Base-by-base conservation (phyloP, 1,140 invertebrate species). In the Anthonomus grandis region DNA sequence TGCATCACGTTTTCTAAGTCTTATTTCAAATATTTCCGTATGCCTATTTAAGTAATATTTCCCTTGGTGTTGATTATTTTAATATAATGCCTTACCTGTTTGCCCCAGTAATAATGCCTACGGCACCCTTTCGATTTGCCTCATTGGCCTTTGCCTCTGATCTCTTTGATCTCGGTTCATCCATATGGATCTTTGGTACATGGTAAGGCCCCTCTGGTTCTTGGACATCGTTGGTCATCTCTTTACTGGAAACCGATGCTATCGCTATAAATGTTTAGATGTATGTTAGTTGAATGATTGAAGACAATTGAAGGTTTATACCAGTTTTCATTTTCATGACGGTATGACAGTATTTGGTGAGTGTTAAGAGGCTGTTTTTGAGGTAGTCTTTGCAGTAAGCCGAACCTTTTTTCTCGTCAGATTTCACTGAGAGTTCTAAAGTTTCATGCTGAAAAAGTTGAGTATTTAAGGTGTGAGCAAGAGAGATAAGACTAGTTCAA, bases 291-390 rank as follows among this genome's bases (percentile, higher is more conserved):
- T n/a, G n/a, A n/a, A n/a, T n/a, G n/a, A n/a, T n/a, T n/a, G n/a
- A n/a, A n/a, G n/a, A n/a, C n/a, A n/a, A n/a, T n/a, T n/a, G n/a
- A n/a, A n/a, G n/a, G n/a, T n/a, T 19, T 34, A 4, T 48, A 64
- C 57, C 60, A 37, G 65, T 65, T 45, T 62, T 67, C 63, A 67
- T 64, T 12, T 64, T 63, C 22, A 64, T 38, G 1, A 53, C 63
- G 18, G 57, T 61, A 34, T 60, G 48, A 27, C 58, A 59, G 49
- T 47, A 67, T 34, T 63, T 58, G 8, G 53, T 59, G 15, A 67
- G 46, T 10, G 56, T 49, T 19, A 47, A 45, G 15, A 67, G 24
- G 19, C 61, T 52, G 36, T 52, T 23, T 52, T 60, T 61, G 1
- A 67, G 45, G 9, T 65, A 25, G 23, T 63, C 56, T 25, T 63